These are phyloP conservation scores for Oncorhynchus kisutch DNA, from an alignment of 2,113 vertebrate genomes.

Conservation along the genomic window DNA sequence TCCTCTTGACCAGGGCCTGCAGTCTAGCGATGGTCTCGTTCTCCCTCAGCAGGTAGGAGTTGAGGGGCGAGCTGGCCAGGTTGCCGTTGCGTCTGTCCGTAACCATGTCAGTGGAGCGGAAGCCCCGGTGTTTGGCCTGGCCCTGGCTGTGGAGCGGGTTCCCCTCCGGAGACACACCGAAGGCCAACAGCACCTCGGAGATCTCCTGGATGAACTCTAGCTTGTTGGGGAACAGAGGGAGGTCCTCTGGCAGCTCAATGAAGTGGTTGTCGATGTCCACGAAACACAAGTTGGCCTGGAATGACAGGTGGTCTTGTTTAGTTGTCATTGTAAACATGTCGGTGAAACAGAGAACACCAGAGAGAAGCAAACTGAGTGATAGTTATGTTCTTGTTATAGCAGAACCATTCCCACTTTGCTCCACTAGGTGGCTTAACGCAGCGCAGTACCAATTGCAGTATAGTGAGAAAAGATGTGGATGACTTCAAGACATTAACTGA, in stretches of 20 bases:
- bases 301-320: neutral
- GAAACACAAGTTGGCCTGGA: slow-evolving; percentile 95
- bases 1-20: slow-evolving; percentile 96
- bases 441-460: neutral
- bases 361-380: neutral
- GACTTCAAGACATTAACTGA: neutral
- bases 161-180: slow-evolving; percentile 90
- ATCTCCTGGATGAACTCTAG: slow-evolving; percentile 97
- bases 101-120: slow-evolving; percentile 82
- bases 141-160: slow-evolving; percentile 79
- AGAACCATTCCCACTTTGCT: neutral
- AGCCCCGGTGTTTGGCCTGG: slow-evolving; percentile 80
- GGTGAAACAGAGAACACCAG: neutral
- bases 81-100: slow-evolving; percentile 97
- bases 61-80: slow-evolving; percentile 85
- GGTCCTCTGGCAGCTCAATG: slow-evolving; percentile 94
- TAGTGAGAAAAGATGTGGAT: neutral
- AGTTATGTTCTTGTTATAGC: neutral
- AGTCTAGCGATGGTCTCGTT: slow-evolving; percentile 94
- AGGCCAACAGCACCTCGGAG: slow-evolving; percentile 91
- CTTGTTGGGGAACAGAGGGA: slow-evolving; percentile 98
- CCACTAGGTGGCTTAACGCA: neutral
- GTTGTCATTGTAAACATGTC: neutral
- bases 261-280: slow-evolving; percentile 99
- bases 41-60: slow-evolving; percentile 91